Base-by-base conservation (phyloP, 2,797 vertebrate genomes). In the Harpagifer antarcticus region DNA sequence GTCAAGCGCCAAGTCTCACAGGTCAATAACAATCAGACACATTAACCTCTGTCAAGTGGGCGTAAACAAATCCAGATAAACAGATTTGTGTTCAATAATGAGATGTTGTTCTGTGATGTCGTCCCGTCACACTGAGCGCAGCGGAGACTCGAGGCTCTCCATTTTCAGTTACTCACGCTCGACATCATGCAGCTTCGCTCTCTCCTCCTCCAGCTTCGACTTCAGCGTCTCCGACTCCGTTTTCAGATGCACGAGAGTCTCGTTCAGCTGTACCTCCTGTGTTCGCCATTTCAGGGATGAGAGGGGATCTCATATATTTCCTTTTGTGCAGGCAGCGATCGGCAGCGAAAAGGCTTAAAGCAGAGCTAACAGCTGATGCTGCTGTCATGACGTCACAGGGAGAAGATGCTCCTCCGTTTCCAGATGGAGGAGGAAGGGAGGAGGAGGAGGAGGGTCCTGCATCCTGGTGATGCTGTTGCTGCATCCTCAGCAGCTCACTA, bases 171-270 rank as follows among this genome's bases (percentile, higher is more conserved):
- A 96, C 98, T 98, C 95, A 99, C 98, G 90, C 92, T 99, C 98
- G 93, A 99, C 98, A 82, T 99, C 98, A 94, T 99, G 98, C 94
- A 99, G 96, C 93, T 99, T 99, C 72, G 98, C 98, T 91, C 98
- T 93, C 89, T 99, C 98, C 87, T 99, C 98, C 90, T 99, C 98
- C 92, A 99, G 96, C 88, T 98, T 99, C 83, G 95, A 93, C 94
- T 99, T 99, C 78, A 99, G 95, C 84, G 92, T 95, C 82, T 99
- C 98, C 8, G 98, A 99, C 88, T 99, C 98, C 54, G 90, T 96
- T 84, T 97, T 97, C 74, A 99, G 96, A 71, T 97, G 95, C 8
- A 96, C 90, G 91, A 99, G 91, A 83, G 96, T 97, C 94, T 99
- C 98, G 72, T 95, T 97, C 88, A 97, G 96, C 75, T 95, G 97